Base-by-base conservation (phyloP, 2,113 vertebrate species). In the Clinocottus analis region DNA sequence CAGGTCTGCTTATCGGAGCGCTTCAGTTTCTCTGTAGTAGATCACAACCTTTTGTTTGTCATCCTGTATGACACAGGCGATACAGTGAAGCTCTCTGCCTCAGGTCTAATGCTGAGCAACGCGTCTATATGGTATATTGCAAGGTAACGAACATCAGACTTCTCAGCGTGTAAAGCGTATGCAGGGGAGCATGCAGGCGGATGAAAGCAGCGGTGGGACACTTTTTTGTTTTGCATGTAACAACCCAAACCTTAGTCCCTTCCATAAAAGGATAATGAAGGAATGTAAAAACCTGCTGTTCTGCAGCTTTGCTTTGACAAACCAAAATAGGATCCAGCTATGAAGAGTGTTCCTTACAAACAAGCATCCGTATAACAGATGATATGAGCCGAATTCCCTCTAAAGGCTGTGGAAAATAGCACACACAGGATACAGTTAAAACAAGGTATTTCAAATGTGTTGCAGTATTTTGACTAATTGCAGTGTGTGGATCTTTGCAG, bases 221-320 rank as follows among this genome's bases (percentile, higher is more conserved):
- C 23, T 37, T 83, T 71, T 68, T 89, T 35, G 41, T 80, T 70
- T 81, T 58, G 69, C 72, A 89, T 78, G 33, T 61, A 81, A 86
- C 75, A 82, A 86, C 53, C 11, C 39, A 65, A 84, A 77, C 39
- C 56, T 35, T 59, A 65, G 51, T 45, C 59, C 47, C 85, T 79
- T 77, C 80, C 47, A 86, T 83, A 77, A 87, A 87, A 81, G 78
- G 55, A 84, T 72, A 55, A 59, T 65, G 78, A 87, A 83, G 78
- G 49, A 76, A 88, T 68, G 53, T 2, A 81, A 77, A 74, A 80
- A 65, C 53, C 33, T 72, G 85, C 79, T 79, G 49, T 87, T 79
- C 58, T 65, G 82, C 79, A 66, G 81, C 88, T 69, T 39, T 68
- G 74, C 81, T 90, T 91, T 92, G 89, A 90, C 70, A 80, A 79